Conservation (phyloP, 2,113 vertebrate species). For the Rhea pennata region DNA sequence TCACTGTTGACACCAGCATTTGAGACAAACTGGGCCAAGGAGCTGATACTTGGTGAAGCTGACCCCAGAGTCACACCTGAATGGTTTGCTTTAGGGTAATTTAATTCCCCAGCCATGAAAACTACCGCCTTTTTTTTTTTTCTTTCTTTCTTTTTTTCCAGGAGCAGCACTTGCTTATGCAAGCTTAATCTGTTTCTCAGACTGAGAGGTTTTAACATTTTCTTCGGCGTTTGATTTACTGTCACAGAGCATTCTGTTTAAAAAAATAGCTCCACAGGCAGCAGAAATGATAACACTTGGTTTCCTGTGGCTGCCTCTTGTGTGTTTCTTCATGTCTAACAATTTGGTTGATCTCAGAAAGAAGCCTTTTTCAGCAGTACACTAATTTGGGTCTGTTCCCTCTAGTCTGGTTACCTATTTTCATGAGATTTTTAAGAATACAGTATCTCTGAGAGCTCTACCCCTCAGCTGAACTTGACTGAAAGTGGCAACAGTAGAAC, state of each 20-base stretch:
- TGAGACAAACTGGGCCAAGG: neutral
- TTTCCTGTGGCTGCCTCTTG: neutral
- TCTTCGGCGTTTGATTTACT: neutral
- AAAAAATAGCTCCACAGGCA: slow-evolving; percentile 13
- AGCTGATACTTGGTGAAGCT: neutral
- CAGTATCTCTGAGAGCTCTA: neutral
- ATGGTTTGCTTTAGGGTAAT: neutral
- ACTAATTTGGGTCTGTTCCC: neutral
- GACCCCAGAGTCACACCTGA: neutral
- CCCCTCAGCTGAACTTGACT: neutral
- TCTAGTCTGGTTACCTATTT: neutral
- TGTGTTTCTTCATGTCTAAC: neutral
- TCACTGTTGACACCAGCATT: neutral
- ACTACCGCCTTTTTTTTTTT: neutral
- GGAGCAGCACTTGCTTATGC: neutral
- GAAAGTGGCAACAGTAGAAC: neutral
- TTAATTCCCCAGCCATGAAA: neutral
- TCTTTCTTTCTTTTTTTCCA: neutral
- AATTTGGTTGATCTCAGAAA: neutral
- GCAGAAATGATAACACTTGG: neutral
- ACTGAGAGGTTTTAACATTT: neutral
- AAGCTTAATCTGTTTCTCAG: neutral
- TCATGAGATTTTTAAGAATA: neutral
- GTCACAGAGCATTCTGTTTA: neutral
- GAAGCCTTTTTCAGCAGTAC: neutral